These are phyloP conservation scores for Neoitamus cyanurus DNA, from an alignment of 2,888 invertebrate genomes.

Conservation along the genomic window DNA sequence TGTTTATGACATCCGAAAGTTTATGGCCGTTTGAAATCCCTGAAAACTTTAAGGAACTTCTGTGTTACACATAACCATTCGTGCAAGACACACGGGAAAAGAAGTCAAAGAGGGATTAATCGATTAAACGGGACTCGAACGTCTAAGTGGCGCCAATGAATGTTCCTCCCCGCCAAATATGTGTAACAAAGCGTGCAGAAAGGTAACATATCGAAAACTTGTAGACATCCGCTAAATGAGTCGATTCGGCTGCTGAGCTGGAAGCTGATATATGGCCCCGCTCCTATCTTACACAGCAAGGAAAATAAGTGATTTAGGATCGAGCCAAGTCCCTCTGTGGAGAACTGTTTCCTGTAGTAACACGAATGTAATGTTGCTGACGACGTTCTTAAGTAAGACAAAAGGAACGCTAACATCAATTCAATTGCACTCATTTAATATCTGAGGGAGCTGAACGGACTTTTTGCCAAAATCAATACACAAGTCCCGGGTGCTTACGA, in stretches of 20 bases:
- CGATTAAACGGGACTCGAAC: conserved; percentile 56
- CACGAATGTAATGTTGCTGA: conserved; percentile 41
- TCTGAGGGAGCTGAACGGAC: not conserved
- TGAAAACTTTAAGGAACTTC: conserved; percentile 49
- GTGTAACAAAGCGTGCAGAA: conserved; percentile 54
- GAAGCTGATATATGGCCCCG: conserved; percentile 53
- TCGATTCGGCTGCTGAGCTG: conserved; percentile 54
- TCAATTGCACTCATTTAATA: conserved; percentile 35
- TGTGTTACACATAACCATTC: conserved; percentile 51
- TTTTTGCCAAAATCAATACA: conserved; percentile 32
- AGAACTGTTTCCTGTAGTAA: conserved; percentile 48
- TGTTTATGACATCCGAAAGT: conserved; percentile 45
- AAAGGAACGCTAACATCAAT: conserved; percentile 27
- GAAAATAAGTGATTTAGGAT: conserved; percentile 49
- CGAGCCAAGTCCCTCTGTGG: conserved; percentile 50
- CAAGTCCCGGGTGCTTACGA: not conserved
- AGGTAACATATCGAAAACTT: conserved; percentile 56
- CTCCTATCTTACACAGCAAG: conserved; percentile 22
- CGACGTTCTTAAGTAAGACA: conserved; percentile 10
- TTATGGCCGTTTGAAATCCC: conserved; percentile 40
- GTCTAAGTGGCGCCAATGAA: conserved; percentile 57
- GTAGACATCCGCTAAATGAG: conserved; percentile 57
- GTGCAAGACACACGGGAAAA: conserved; percentile 49
- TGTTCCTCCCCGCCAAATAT: conserved; percentile 53
- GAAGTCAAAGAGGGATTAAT: conserved; percentile 53